phyloP scores from a whole-genome alignment of 2,797 vertebrate genomes.

The Lophius americanus region DNA sequence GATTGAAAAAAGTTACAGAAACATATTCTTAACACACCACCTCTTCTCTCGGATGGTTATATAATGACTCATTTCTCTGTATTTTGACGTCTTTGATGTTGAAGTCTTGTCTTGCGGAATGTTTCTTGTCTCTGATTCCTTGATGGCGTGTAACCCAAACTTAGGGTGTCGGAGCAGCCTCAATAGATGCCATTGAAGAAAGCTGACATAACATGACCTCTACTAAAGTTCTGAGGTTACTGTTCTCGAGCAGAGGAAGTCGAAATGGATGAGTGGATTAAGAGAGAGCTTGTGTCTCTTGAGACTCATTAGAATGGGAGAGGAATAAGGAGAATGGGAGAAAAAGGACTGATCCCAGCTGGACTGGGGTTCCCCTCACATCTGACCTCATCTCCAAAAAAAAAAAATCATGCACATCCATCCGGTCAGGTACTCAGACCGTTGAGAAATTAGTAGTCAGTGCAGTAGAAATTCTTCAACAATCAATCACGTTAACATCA shows the following conservation, averaged over 20 bases:
- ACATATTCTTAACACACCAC: not conserved
- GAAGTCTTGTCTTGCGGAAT: constrained; percentile 5
- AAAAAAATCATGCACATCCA: constrained; percentile 28
- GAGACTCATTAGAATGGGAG: constrained; percentile 87
- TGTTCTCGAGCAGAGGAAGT: constrained; percentile 82
- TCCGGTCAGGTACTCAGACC: constrained; percentile 39
- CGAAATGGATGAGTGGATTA: constrained; percentile 90
- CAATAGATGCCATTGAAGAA: constrained; percentile 61
- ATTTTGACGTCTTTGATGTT: constrained; percentile 32
- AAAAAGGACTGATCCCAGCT: constrained; percentile 84
- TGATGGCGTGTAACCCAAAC: constrained; percentile 51
- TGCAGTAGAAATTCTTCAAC: too few relatives aligned
- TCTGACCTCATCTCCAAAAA: constrained; percentile 63
- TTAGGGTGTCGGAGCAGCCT: constrained; percentile 29
- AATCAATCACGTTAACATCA: too few relatives aligned
- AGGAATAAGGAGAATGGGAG: constrained; percentile 48
- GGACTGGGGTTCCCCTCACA: constrained; percentile 81
- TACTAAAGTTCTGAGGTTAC: constrained; percentile 71
- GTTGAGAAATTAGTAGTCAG: not conserved
- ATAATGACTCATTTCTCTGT: constrained; percentile 20
- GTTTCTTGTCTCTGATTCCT: constrained; percentile 30
- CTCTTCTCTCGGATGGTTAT: not conserved
- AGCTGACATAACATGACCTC: constrained; percentile 70
- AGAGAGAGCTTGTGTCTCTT: constrained; percentile 86
- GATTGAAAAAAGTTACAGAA: not conserved